Evolutionary conservation across 2,113 vertebrate genomes (phyloP), one percentile per base, ranked within the genome.

Genomic region (Opisthocomus hoazin): DNA sequence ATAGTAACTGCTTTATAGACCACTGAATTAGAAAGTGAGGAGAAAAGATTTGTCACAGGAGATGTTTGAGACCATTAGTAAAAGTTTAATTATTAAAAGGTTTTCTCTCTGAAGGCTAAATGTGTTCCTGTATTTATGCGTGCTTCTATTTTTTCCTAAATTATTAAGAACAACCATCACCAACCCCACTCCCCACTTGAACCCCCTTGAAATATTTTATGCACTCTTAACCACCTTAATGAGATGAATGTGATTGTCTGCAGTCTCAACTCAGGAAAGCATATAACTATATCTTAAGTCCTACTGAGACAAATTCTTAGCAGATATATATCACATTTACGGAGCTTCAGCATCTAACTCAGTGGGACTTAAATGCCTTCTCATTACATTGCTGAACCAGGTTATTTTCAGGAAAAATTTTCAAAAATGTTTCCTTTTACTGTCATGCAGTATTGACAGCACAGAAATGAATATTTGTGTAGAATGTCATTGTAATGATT

Each of bases 51-150:
- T 93, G 80, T 79, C 91, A 80, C 69, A 77, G 34, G 18, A 90
- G 54, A 69, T 6, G 36, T 86, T 69, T 92, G 48, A 90, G 78
- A 87, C 81, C 64, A 70, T 96, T 95, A 97, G 75, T 58, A 91
- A 78, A 97, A 90, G n/a, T 75, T 96, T 89, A 96, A 95, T 97
- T 94, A 95, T 94, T 95, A 75, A 94, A 84, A 74, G 83, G 45
- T 78, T 96, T 95, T 79, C 41, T 70, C 89, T 95, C 90, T 74
- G 41, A 56, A 73, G 68, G 45, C 79, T 86, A 70, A 51, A 10
- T 36, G 36, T 91, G 45, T 74, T 89, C 84, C 58, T 84, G 74
- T 64, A 89, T 71, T 83, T 89, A n/a, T 69, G 46, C 30, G 12
- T 34, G 30, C 36, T 71, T 68, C 22, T 73, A 12, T 32, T 91